Percentiles rank a stretch among this genome's conserved stretches.
Conservation (phyloP, 2,113 vertebrate species). For the Okapia johnstoni region DNA sequence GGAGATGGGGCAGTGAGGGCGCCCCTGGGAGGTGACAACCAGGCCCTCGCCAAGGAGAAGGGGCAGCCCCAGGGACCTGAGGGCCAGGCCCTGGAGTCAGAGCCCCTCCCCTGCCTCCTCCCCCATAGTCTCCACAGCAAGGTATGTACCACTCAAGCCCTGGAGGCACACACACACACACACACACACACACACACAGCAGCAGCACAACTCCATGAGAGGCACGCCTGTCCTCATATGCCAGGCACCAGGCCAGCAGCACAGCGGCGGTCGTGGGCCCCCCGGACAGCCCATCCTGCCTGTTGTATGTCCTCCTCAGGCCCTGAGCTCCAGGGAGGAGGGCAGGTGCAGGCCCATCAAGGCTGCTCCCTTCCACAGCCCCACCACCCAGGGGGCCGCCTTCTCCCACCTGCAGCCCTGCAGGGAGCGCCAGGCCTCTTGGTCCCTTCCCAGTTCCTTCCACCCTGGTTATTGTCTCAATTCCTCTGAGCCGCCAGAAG, state of each 20-base stretch:
- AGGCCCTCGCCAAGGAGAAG: neutral
- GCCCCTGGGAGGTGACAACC: neutral
- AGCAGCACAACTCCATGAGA: fast-evolving
- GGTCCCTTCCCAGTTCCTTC: neutral
- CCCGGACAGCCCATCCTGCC: neutral
- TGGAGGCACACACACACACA: neutral
- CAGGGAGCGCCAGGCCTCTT: neutral
- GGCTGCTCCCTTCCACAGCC: neutral
- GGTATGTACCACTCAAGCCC: neutral
- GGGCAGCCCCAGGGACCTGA: no score
- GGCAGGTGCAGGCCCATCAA: neutral
- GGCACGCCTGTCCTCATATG: neutral
- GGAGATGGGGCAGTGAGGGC: neutral
- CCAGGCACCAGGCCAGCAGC: neutral
- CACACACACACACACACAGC: no score
- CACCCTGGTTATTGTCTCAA: neutral
- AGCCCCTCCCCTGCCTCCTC: no score
- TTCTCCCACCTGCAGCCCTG: neutral
- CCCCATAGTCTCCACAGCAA: no score
- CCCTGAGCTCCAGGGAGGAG: neutral
- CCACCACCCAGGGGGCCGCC: neutral
- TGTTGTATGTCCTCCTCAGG: no score
- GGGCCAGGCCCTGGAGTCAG: neutral
- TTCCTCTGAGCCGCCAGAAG: neutral
- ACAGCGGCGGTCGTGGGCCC: neutral